These are phyloP conservation scores for Hestina assimilis DNA, from an alignment of 1,140 invertebrate genomes.

Conservation along the genomic window DNA sequence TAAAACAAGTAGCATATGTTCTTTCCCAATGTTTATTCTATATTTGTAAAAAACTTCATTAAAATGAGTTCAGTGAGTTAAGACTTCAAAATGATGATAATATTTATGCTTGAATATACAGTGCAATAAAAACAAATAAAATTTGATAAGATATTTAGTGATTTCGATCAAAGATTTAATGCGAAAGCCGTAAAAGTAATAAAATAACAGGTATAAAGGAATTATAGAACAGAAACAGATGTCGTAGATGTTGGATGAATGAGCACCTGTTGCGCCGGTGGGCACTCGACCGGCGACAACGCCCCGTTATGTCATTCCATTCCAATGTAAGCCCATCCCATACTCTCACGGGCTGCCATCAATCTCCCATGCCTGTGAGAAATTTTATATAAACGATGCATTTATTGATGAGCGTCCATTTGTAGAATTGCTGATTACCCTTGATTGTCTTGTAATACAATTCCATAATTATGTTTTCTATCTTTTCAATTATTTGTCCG, in stretches of 20 bases:
- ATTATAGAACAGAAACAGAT: conserved; percentile 21
- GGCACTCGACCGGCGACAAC: conserved; percentile 40
- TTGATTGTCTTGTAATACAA: conserved; percentile 21
- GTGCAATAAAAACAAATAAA: too few relatives aligned
- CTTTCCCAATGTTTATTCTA: too few relatives aligned
- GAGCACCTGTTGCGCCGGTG: conserved; percentile 51
- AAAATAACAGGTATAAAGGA: conserved; percentile 1
- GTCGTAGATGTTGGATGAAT: conserved; percentile 23
- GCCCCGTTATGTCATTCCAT: conserved; percentile 73
- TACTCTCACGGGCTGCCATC: conserved; percentile 61
- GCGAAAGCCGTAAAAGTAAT: background rate
- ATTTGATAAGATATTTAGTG: too few relatives aligned
- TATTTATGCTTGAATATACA: too few relatives aligned
- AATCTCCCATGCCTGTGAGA: conserved; percentile 47
- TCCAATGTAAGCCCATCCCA: conserved; percentile 54
- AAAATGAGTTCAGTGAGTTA: too few relatives aligned
- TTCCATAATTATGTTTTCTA: conserved; percentile 1
- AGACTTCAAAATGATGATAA: too few relatives aligned
- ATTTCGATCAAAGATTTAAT: too few relatives aligned
- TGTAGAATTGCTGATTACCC: conserved; percentile 4
- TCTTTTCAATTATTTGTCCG: conserved; percentile 5
- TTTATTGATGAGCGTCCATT: conserved; percentile 17
- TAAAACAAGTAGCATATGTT: too few relatives aligned
- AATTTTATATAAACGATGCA: conserved; percentile 36
- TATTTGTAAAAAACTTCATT: too few relatives aligned